Percentiles rank a stretch among this genome's conserved stretches.
Evolutionary conservation across 2,113 vertebrate genomes (phyloP).

Genomic region (Callorhinus ursinus): DNA sequence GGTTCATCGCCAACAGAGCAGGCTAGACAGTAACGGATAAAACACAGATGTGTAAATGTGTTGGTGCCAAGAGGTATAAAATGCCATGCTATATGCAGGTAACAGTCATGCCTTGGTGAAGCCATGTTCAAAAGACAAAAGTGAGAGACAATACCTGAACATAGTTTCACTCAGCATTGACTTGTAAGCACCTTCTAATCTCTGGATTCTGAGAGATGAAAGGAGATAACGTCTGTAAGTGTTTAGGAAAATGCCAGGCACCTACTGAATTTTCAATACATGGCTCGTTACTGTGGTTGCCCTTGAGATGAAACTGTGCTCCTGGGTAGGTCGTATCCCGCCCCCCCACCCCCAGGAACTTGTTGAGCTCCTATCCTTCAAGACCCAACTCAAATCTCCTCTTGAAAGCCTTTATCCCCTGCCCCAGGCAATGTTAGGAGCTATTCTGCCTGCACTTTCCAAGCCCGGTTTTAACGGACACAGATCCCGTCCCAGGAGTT

Average conservation of each 20-base stretch:
- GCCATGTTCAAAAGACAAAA: background rate
- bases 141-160: conserved; percentile 15
- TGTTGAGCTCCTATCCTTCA: background rate
- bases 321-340: too few species aligned
- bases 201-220: background rate
- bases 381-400: background rate
- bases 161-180: background rate
- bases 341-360: background rate
- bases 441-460: background rate
- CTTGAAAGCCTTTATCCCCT: background rate
- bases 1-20: background rate
- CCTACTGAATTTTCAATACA: background rate
- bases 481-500: background rate
- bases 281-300: background rate
- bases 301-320: background rate
- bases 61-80: background rate
- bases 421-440: background rate
- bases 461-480: background rate
- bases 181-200: background rate
- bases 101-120: background rate
- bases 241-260: background rate
- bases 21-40: background rate
- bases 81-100: background rate
- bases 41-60: background rate
- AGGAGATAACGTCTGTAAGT: background rate